Conservation (phyloP, 2,888 invertebrate genomes). For the Ophioninae sp. region DNA sequence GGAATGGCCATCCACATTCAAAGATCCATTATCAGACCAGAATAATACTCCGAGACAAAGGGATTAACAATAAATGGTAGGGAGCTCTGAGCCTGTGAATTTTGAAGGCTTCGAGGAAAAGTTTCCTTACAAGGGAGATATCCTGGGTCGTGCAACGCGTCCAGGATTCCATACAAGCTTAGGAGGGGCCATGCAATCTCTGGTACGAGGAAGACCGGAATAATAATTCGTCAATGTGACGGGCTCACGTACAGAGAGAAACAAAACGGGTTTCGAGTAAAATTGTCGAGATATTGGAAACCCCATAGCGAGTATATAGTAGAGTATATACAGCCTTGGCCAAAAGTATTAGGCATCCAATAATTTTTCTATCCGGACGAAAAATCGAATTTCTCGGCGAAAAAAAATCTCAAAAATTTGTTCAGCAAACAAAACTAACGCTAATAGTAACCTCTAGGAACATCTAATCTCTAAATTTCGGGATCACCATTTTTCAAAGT, state of each 20-base stretch:
- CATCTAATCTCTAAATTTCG: no score
- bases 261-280: constrained; percentile 22
- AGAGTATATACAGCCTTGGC: no score
- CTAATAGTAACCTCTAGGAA: no score
- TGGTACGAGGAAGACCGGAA: not conserved
- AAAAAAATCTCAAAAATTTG: no score
- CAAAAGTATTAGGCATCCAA: no score
- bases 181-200: constrained; percentile 17
- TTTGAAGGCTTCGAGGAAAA: constrained; percentile 52
- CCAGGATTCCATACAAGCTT: not conserved
- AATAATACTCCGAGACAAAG: constrained; percentile 19
- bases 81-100: not conserved
- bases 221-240: constrained; percentile 27
- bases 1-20: not conserved
- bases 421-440: no score
- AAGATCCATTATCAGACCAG: constrained; percentile 8
- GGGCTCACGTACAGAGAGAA: not conserved
- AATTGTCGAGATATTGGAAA: constrained; percentile 32
- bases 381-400: no score
- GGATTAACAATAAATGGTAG: constrained; percentile 30
- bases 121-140: constrained; percentile 31
- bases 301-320: constrained; percentile 2
- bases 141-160: not conserved
- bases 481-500: no score
- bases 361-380: no score